Base-by-base conservation (phyloP, 2,888 invertebrate genomes). In the Drosophila helvetica region DNA sequence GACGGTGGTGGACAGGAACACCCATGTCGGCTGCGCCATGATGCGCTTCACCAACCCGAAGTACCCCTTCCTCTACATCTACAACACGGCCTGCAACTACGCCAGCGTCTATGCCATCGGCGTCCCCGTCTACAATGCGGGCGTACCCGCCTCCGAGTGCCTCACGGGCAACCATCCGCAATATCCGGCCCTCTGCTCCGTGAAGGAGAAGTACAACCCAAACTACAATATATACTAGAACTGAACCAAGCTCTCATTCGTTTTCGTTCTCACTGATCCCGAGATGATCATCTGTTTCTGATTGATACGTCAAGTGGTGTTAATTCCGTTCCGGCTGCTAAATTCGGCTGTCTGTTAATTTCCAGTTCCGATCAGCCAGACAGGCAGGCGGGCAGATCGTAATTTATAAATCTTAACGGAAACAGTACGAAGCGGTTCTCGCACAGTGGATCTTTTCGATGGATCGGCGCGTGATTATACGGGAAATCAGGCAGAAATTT, bases 41-140 rank as follows among this genome's bases (percentile, higher is more conserved):
- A 84, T 91, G 74, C 88, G 90, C 1, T 91, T 86, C 25, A 90
- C 91, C 6, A 86, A 89, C 71, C 85, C 86, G 0, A 75, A 88
- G 18, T 89, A 91, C 64, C 89, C 86, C 1, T 86, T 86, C 30
- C 79, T 86, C 2, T 85, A 91, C 25, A 90, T 91, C 51, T 88
- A 91, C 38, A 91, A 92, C 64, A 89, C 90, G 27, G 91, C 91
- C 56, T 92, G 92, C 60, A 91, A 92, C 66, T 92, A 92, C 79
- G 90, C 91, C 55, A 90, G 90, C 46, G 83, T 88, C 43, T 92
- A 92, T 83, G 91, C 92, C 1, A 65, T 89, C 5, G 90, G 86
- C 9, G 78, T 81, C 0, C 90, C 90, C 1, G 88, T 92, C 1
- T 92, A 92, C 42, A 81, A 83, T 27, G 79, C 78, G 18, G 92